Evolutionary conservation across 2,797 vertebrate species (phyloP).

Genomic region (Artibeus jamaicensis): DNA sequence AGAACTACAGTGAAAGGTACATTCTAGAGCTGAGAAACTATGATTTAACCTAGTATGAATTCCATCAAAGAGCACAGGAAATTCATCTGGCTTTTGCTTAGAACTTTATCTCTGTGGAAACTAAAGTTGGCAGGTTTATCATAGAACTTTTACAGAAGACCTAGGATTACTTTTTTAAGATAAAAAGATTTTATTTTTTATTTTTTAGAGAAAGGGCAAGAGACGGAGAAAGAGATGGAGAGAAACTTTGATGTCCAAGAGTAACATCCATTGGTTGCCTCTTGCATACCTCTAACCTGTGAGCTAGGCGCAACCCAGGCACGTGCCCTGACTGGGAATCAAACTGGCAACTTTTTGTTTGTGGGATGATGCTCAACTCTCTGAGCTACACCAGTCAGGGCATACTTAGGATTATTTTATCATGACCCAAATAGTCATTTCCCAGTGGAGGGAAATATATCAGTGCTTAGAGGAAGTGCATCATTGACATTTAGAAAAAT

Average conservation of each 20-base stretch:
- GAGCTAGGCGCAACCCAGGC: neutral
- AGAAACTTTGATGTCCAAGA: neutral
- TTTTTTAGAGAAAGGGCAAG: neutral
- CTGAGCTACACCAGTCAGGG: neutral
- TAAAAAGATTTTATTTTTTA: neutral
- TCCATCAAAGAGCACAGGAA: neutral
- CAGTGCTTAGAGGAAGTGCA: neutral
- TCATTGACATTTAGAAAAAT: neutral
- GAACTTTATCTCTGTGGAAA: neutral
- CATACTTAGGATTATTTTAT: neutral
- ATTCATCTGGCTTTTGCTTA: neutral
- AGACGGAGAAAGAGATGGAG: neutral
- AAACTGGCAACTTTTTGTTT: neutral
- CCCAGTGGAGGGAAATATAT: neutral
- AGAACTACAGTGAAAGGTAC: neutral
- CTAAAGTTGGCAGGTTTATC: neutral
- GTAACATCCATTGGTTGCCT: neutral
- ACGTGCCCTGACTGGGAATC: neutral
- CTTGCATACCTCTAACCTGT: neutral
- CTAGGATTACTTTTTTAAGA: neutral
- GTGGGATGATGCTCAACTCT: neutral
- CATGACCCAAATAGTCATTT: neutral
- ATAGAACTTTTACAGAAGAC: neutral
- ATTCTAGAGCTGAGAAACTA: neutral
- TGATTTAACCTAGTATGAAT: neutral